Evolutionary conservation across 2,888 invertebrate genomes (phyloP).

Genomic region (Calameuta idolon): DNA sequence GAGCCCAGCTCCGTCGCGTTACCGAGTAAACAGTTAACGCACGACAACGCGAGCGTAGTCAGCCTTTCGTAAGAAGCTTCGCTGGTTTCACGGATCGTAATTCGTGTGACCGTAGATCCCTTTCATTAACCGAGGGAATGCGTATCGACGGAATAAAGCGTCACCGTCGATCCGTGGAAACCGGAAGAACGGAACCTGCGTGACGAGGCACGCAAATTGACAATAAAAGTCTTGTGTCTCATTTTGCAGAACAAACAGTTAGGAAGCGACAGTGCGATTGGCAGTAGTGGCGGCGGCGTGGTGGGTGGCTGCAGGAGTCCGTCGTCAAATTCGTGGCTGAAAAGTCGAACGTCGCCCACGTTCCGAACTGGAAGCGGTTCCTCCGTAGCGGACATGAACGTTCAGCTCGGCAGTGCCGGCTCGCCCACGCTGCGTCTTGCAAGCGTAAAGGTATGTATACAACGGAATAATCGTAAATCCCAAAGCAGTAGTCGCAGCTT

Average conservation of each 20-base stretch:
- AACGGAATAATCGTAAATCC: neutral
- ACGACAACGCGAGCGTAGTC: neutral
- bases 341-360: constrained; percentile 63
- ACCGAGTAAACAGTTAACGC: constrained; percentile 34
- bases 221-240: constrained; percentile 12
- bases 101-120: neutral
- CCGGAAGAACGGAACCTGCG: neutral
- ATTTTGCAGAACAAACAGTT: constrained; percentile 56
- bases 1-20: constrained; percentile 30
- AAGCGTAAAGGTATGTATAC: constrained; percentile 62
- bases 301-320: constrained; percentile 49
- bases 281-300: constrained; percentile 32
- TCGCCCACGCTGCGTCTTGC: constrained; percentile 68
- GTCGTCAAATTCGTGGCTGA: constrained; percentile 60
- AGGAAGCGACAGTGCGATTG: constrained; percentile 14
- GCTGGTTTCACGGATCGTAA: neutral
- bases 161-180: neutral
- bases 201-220: neutral
- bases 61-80: neutral
- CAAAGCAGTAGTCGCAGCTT: neutral
- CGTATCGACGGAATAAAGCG: neutral
- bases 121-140: neutral
- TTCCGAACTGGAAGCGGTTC: constrained; percentile 59
- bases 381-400: constrained; percentile 69
- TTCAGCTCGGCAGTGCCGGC: constrained; percentile 68